phyloP scores from a whole-genome alignment of 1,140 invertebrate genomes.

The Aporrectodea caliginosa region DNA sequence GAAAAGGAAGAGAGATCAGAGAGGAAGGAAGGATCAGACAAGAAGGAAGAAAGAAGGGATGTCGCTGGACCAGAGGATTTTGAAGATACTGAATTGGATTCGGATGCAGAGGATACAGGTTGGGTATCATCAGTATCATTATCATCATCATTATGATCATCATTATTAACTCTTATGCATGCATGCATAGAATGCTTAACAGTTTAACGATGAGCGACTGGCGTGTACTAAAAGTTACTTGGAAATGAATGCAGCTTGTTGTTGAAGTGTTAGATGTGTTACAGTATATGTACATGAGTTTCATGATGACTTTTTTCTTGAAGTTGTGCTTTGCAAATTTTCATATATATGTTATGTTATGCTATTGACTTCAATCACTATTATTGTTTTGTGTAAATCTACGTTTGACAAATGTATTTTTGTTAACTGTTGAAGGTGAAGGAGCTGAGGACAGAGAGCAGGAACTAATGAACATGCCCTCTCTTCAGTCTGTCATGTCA shows the following conservation, averaged over 20 bases:
- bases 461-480: constrained; percentile 13
- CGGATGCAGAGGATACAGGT: neutral
- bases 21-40: neutral
- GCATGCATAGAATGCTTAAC: too few relatives aligned
- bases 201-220: too few relatives aligned
- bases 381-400: too few relatives aligned
- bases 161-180: too few relatives aligned
- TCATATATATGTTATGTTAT: neutral
- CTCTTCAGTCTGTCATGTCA: constrained; percentile 15
- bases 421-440: neutral
- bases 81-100: neutral
- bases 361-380: neutral
- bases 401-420: neutral
- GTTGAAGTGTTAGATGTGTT: neutral
- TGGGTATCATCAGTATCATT: neutral
- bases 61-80: neutral
- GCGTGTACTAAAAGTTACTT: too few relatives aligned
- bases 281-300: neutral
- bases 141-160: too few relatives aligned
- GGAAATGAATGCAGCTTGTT: too few relatives aligned
- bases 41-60: neutral
- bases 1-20: neutral
- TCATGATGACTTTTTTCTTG: neutral
- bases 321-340: neutral
- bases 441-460: neutral